Base-by-base conservation (phyloP, 2,888 invertebrate species). In the Cyclophora punctaria region DNA sequence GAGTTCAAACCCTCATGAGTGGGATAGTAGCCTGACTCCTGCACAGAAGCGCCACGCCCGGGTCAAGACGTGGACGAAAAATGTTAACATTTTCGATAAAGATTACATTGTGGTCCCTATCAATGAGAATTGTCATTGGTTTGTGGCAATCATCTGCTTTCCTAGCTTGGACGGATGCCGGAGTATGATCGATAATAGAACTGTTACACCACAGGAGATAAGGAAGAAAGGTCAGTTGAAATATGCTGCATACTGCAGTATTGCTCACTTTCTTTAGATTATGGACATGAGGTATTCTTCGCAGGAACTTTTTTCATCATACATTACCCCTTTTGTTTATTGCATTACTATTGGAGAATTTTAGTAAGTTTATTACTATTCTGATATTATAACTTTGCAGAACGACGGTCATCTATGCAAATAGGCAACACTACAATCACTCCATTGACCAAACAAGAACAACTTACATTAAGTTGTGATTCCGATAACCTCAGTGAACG, bases 121-220 rank as follows among this genome's bases (percentile, higher is more conserved):
- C 50, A 98, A 99, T 89, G 98, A 99, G 87, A 96, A 96, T 90
- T 97, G 95, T 45, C 99, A 99, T 89, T 99, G 99, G 99, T 98
- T 97, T 84, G 91, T 99, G 64, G 98, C 98, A 2, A 96, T 99
- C 47, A 95, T 99, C 50, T 99, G 98, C 78, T 98, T 94, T 78
- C 98, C 99, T 45, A 94, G 94, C 48, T 84, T 96, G 58, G 93
- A 93, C 48, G 94, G 93, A 0, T 91, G 92, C 48, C 89, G 92
- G 48, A 93, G 93, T 60, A 91, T 91, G 77, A 86, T 90, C 55
- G 93, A 93, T 48, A 92, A 93, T 67, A 90, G 91, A 56, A 74
- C 88, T 46, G 89, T 90, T 44, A 87, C 83, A 41, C 80, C 89
- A 7, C 89, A 89, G 57, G 89, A 89, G 62, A 90, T 90, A 54